Evolutionary conservation across 2,888 invertebrate genomes (phyloP).

Genomic region (Nomada ferruginata): DNA sequence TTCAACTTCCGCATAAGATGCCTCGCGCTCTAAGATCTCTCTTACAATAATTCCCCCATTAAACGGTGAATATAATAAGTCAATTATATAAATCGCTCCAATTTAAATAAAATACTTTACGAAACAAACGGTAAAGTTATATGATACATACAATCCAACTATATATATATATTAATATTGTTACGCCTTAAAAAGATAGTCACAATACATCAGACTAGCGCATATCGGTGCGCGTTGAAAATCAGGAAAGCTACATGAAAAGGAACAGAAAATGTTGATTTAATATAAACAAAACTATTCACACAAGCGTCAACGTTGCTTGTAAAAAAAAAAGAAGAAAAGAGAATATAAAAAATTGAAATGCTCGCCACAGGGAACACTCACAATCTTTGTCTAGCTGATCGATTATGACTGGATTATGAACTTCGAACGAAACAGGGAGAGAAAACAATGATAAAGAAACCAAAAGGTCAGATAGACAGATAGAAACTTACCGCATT

Average conservation of each 20-base stretch:
- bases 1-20: constrained; percentile 26
- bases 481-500: constrained; percentile 87
- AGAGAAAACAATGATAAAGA: neutral
- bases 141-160: neutral
- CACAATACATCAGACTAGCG: constrained; percentile 1
- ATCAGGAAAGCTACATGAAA: neutral
- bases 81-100: constrained; percentile 33
- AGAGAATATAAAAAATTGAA: neutral
- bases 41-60: constrained; percentile 29
- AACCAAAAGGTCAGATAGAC: neutral
- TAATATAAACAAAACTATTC: constrained; percentile 31
- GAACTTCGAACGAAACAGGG: neutral
- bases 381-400: neutral
- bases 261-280: neutral
- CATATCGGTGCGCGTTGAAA: neutral
- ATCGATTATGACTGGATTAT: neutral
- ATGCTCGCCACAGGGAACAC: neutral
- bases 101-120: constrained; percentile 45
- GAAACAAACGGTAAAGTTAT: neutral
- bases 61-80: constrained; percentile 12
- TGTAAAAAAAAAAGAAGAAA: neutral
- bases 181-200: constrained; percentile 34
- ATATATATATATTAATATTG: constrained; percentile 36
- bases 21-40: neutral
- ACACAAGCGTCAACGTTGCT: constrained; percentile 4